phyloP scores from a whole-genome alignment of 2,113 vertebrate species.

The Triplophysa siluroides region DNA sequence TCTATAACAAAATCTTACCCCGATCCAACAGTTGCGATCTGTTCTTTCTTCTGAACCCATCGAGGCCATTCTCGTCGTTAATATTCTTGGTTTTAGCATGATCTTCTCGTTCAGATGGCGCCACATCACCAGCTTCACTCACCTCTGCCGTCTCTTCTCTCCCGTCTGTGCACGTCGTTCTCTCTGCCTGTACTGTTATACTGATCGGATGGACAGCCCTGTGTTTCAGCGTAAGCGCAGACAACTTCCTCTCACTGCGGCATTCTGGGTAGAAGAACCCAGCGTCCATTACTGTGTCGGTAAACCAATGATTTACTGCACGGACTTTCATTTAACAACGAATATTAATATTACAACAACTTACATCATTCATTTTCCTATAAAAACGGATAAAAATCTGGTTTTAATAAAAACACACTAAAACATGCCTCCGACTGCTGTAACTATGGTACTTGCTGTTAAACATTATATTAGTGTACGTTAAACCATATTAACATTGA shows the following conservation, averaged over 20 bases:
- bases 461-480: too few relatives aligned
- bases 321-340: not conserved
- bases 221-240: conserved; percentile 65
- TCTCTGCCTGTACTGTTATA: conserved; percentile 67
- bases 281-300: conserved; percentile 13
- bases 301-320: not conserved
- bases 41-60: conserved; percentile 54
- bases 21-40: conserved; percentile 43
- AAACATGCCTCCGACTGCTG: too few relatives aligned
- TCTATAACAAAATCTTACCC: conserved; percentile 70
- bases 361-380: too few relatives aligned
- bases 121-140: conserved; percentile 25
- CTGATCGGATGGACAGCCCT: conserved; percentile 69
- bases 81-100: conserved; percentile 57
- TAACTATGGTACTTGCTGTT: too few relatives aligned
- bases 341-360: too few relatives aligned
- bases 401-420: too few relatives aligned
- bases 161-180: conserved; percentile 63
- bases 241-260: conserved; percentile 70
- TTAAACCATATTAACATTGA: too few relatives aligned
- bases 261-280: conserved; percentile 60
- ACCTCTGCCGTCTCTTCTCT: conserved; percentile 37
- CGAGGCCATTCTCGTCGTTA: conserved; percentile 27
- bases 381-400: too few relatives aligned
- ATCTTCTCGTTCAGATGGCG: conserved; percentile 5